Evolutionary conservation across 2,797 vertebrate species (phyloP), one percentile per base, ranked within the genome.

Genomic region (Chloroceryle inda): DNA sequence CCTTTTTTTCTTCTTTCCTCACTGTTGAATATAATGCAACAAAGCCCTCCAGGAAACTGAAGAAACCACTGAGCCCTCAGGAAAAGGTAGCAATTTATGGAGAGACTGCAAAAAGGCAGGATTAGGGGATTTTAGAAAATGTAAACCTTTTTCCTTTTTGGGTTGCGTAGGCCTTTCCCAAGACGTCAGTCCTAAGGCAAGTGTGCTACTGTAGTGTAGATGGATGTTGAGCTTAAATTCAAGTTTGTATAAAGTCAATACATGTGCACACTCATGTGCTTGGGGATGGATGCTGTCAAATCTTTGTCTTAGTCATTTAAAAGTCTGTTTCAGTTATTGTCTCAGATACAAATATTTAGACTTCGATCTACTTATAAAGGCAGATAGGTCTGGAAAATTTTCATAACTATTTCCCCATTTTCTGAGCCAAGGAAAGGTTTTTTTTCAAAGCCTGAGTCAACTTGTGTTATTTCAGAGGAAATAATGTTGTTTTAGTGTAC

Each of bases 111-210:
- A 92, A 94, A 95, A 76, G 80, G 24, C 44, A 92, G 92, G 93
- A 84, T 95, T 94, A 97, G 50, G 88, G 91, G 88, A 56, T 89
- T 97, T 94, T 58, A 77, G 76, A 63, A 96, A 96, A 95, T 75
- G 37, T 96, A 96, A 97, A 94, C 89, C 45, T 83, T 82, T 58
- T 61, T 88, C 45, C 67, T 96, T 92, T 85, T 86, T 0, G n/a
- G 56, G 74, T 83, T 88, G 52, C 37, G 19, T 61, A 77, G 79
- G 16, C 66, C 87, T 94, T 86, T 93, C 61, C 62, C 40, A 78
- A 91, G 94, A 76, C 5, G 16, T 86, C 89, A 86, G 69, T 82
- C 67, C 55, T 47, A 31, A 86, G 64, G 85, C 88, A 89, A 89
- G 64, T 0, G 5, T 66, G 75, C 92, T 95, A 95, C 93, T 62